These are phyloP conservation scores for Limosa lapponica DNA, from an alignment of 2,797 vertebrate genomes.

Conservation along the genomic window DNA sequence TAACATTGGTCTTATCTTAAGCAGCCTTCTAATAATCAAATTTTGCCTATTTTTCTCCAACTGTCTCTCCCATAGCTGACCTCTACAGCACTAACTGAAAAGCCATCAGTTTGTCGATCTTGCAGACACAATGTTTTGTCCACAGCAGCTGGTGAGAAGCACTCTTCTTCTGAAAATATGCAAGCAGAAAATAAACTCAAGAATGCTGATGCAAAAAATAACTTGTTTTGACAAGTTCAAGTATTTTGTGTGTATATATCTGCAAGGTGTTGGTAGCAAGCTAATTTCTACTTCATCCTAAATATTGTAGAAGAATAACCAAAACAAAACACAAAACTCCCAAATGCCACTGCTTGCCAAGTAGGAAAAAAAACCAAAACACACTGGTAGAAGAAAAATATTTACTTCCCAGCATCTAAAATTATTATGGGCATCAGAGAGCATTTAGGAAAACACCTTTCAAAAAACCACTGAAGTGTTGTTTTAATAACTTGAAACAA, in stretches of 20 bases:
- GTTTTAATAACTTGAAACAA: slow-evolving; percentile 2
- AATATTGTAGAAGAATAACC: background rate
- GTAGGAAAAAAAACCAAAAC: background rate
- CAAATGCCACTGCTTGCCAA: background rate
- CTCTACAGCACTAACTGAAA: background rate
- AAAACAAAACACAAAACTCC: background rate
- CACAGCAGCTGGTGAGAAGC: background rate
- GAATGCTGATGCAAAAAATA: slow-evolving; percentile 47
- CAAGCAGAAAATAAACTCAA: slow-evolving; percentile 42
- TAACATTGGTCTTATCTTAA: background rate
- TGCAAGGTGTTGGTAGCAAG: slow-evolving; percentile 23
- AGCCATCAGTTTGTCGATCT: background rate
- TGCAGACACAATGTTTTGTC: slow-evolving; percentile 26
- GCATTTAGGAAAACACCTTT: slow-evolving; percentile 2
- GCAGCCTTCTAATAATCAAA: background rate
- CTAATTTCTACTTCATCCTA: slow-evolving; percentile 10
- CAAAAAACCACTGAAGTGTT: background rate
- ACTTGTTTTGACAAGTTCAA: slow-evolving; percentile 41
- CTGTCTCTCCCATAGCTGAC: background rate
- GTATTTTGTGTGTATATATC: background rate
- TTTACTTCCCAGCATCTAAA: slow-evolving; percentile 18
- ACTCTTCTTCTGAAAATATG: slow-evolving; percentile 21
- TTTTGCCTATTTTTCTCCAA: background rate
- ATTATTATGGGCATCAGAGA: slow-evolving; percentile 1
- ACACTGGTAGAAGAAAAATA: slow-evolving; percentile 17